Base-by-base conservation (phyloP, 1,140 invertebrate genomes). In the Calephelis virginiensis region DNA sequence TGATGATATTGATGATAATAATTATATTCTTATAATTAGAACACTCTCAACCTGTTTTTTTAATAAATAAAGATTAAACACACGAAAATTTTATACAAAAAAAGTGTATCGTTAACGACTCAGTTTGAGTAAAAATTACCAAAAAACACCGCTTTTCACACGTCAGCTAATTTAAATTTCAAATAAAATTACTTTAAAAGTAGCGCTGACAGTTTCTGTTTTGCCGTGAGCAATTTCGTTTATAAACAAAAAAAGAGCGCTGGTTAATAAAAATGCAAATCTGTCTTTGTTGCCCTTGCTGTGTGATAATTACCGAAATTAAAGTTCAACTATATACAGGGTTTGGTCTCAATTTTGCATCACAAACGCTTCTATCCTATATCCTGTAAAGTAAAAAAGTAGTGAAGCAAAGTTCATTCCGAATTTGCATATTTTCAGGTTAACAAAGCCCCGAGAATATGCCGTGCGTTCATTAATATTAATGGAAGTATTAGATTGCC, bases 181-280 rank as follows among this genome's bases (percentile, higher is more conserved):
- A 59, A 59, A 59, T 59, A 59, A 56, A 56, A 59, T 59, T 59
- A 59, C 56, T 59, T 59, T 59, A n/a, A 59, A 59, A 38, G 56
- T 59, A 59, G 56, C 56, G 37, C 37, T 59, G 37, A 59, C 37
- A 56, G 53, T 59, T 59, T 38, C 28, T 37, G n/a, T 59, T 59
- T 59, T 38, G 28, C 56, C 12, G 56, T 59, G 11, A 38, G 56
- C 61, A 63, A 63, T 63, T 48, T 63, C 61, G 46, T 48, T 63
- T 63, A 40, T n/a, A 59, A 59, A 59, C 56, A 59, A 59, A 59
- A 43, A 63, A 63, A 63, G 61, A 63, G 12, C 10, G 13, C n/a
- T 40, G 17, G 48, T 28, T 59, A 79, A 85, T 85, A 81, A 85
- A 86, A 82, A 86, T 88, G 85, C 76, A 81, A 88, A 88, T 88